phyloP scores from a whole-genome alignment of 2,888 invertebrate genomes.

The Ashinkailepas kermadecensis region DNA sequence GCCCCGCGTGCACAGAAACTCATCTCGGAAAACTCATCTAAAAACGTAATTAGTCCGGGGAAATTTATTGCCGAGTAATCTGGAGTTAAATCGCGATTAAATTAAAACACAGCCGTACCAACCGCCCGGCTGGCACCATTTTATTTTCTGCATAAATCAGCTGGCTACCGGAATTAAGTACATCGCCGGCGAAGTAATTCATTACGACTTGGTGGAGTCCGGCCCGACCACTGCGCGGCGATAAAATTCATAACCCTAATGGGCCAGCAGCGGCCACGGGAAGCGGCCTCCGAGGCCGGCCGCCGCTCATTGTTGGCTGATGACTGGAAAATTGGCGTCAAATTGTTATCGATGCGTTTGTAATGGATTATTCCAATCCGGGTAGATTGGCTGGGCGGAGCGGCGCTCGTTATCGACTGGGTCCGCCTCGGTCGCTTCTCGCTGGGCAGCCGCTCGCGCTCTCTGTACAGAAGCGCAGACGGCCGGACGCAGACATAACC shows the following conservation, averaged over 20 bases:
- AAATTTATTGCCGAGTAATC: constrained; percentile 17
- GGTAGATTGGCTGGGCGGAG: not conserved
- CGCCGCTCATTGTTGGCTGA: not conserved
- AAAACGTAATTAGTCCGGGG: constrained; percentile 13
- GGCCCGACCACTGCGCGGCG: not conserved
- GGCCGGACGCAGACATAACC: too few relatives aligned
- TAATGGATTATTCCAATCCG: constrained; percentile 11
- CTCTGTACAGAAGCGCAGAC: too few relatives aligned
- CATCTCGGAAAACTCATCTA: not conserved
- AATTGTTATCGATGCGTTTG: constrained; percentile 21
- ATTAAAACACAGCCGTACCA: constrained; percentile 13
- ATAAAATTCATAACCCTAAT: not conserved
- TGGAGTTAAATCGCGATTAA: constrained; percentile 20
- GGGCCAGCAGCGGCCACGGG: not conserved
- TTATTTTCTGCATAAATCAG: constrained; percentile 20
- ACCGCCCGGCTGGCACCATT: not conserved
- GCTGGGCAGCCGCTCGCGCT: too few relatives aligned
- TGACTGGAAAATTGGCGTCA: constrained; percentile 18
- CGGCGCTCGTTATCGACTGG: not conserved
- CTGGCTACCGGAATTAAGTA: constrained; percentile 13
- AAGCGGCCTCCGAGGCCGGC: not conserved
- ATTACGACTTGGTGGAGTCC: not conserved
- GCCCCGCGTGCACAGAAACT: not conserved
- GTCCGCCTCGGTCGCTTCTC: too few relatives aligned
- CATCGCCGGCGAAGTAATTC: constrained; percentile 12